Evolutionary conservation across 2,888 invertebrate genomes (phyloP).

Genomic region (Drymonia ruficornis): DNA sequence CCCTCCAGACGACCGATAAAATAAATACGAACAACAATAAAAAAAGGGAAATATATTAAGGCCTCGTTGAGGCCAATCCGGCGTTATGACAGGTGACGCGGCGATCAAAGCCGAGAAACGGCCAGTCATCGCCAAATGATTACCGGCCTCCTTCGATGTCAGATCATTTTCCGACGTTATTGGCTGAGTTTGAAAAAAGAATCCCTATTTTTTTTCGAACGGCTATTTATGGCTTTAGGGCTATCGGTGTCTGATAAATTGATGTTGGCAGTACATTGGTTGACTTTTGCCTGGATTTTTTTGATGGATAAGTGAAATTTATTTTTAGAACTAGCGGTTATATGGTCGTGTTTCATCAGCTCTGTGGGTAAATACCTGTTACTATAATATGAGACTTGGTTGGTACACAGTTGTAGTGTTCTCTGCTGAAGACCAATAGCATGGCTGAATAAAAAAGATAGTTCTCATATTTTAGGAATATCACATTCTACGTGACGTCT

Average conservation of each 20-base stretch:
- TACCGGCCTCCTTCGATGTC: conserved; percentile 60
- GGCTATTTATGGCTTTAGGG: conserved; percentile 15
- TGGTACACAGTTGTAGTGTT: no score
- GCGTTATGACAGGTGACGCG: conserved; percentile 75
- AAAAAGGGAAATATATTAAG: conserved; percentile 52
- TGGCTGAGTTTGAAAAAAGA: conserved; percentile 44
- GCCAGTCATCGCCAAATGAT: conserved; percentile 75
- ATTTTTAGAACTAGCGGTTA: not conserved
- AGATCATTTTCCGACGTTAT: conserved; percentile 50
- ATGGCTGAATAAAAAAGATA: no score
- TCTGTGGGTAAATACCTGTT: no score
- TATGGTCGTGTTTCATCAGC: not conserved
- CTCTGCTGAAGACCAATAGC: no score
- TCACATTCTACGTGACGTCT: not conserved
- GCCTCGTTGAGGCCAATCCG: conserved; percentile 62
- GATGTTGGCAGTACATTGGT: conserved; percentile 11
- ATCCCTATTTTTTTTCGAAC: conserved; percentile 28
- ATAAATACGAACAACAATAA: conserved; percentile 66
- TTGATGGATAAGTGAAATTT: not conserved
- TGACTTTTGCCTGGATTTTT: not conserved
- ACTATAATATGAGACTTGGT: no score
- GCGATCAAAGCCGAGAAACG: conserved; percentile 63
- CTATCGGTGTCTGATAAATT: conserved; percentile 12
- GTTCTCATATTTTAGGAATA: no score
- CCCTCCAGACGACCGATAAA: conserved; percentile 48